phyloP scores from a whole-genome alignment of 2,888 invertebrate genomes.

The Ethmia dodecea region DNA sequence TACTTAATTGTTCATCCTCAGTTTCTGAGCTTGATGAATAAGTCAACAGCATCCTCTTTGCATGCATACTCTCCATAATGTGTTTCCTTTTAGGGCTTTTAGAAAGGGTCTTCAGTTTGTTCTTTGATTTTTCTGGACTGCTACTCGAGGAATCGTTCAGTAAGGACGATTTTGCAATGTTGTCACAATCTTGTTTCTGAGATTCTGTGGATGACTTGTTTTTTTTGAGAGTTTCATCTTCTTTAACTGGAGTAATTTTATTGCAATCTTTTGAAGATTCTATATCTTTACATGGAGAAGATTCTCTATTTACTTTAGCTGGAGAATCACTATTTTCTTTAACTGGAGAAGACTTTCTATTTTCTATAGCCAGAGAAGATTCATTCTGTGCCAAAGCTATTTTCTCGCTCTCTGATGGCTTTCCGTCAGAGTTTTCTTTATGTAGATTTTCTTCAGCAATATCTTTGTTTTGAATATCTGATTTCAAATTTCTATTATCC shows the following conservation, averaged over 20 bases:
- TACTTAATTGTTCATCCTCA: constrained; percentile 45
- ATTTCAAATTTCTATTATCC: neutral
- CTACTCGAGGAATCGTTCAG: constrained; percentile 30
- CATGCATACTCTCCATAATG: constrained; percentile 50
- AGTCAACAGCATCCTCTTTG: constrained; percentile 49
- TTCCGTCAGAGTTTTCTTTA: neutral
- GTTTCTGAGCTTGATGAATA: constrained; percentile 60
- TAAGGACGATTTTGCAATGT: constrained; percentile 23
- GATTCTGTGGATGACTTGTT: neutral
- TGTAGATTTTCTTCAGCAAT: constrained; percentile 9
- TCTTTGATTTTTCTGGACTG: constrained; percentile 23
- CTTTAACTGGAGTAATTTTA: constrained; percentile 4
- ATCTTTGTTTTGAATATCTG: constrained; percentile 2
- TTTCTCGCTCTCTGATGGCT: neutral
- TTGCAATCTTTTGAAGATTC: too few species aligned
- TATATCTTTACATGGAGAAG: neutral
- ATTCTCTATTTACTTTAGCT: neutral
- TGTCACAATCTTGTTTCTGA: neutral
- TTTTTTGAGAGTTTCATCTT: constrained; percentile 1
- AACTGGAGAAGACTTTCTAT: constrained; percentile 9
- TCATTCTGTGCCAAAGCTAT: neutral
- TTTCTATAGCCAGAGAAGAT: neutral
- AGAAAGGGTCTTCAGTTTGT: constrained; percentile 21
- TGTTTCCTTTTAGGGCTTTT: constrained; percentile 37
- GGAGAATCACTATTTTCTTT: too few species aligned